phyloP scores from a whole-genome alignment of 2,888 invertebrate genomes.

The Pseudoips prasinana region DNA sequence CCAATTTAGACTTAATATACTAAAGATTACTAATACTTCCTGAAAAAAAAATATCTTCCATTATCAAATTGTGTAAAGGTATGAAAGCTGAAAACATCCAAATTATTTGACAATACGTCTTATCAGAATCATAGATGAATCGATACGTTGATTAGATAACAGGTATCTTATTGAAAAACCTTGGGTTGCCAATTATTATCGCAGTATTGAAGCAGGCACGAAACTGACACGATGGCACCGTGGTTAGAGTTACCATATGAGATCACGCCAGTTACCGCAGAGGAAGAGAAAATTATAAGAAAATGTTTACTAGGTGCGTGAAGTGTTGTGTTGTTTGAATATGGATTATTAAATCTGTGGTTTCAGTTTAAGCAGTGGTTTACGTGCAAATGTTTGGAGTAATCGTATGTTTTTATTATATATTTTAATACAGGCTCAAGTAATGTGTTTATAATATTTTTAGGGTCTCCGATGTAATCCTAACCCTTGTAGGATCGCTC shows the following conservation, averaged over 20 bases:
- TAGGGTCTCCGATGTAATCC: too few species aligned
- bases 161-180: conserved; percentile 44
- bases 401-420: too few species aligned
- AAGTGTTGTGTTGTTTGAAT: conserved; percentile 31
- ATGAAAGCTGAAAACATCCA: too few species aligned
- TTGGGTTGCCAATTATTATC: conserved; percentile 21
- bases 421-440: too few species aligned
- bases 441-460: too few species aligned
- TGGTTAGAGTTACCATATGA: conserved; percentile 60
- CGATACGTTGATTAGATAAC: conserved; percentile 54
- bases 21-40: too few species aligned
- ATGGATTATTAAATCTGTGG: conserved; percentile 3
- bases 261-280: conserved; percentile 53
- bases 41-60: too few species aligned
- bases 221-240: conserved; percentile 51
- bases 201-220: conserved; percentile 29
- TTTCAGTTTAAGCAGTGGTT: neutral
- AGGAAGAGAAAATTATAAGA: conserved; percentile 64
- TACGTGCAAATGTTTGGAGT: neutral
- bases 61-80: too few species aligned
- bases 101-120: too few species aligned
- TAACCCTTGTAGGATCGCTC: too few species aligned
- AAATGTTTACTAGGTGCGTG: conserved; percentile 68
- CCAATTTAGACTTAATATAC: too few species aligned
- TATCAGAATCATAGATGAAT: conserved; percentile 42